Base-by-base conservation (phyloP, 1,140 invertebrate species). In the Trichonephila inaurata region DNA sequence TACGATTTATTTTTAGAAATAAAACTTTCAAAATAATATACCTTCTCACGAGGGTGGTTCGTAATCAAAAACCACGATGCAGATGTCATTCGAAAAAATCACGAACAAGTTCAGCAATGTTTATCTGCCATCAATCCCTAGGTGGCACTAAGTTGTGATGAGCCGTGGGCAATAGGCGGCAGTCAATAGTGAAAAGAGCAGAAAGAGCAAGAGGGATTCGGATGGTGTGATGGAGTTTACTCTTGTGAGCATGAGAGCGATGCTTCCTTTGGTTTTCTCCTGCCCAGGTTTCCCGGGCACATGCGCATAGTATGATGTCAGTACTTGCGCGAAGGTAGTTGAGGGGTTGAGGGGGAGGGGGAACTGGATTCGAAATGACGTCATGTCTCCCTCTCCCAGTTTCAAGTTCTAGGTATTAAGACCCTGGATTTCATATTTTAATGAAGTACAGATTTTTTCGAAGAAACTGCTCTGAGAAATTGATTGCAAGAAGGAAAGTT, bases 231-330 rank as follows among this genome's bases (percentile, higher is more conserved):
- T 44, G 90, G 28, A 58, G 90, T 82, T 40, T 85, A n/a, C 19
- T 83, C 82, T 18, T 51, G 40, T 92, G 81, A 66, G 60, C 21
- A 51, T 33, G 62, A 64, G 90, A 62, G 61, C 16, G 77, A 12
- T 12, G 81, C 21, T 85, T 21, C 62, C 60, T 44, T 24, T 5
- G 81, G 58, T 92, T 92, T 85, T 77, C 60, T 81, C 60, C 21
- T 62, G 18, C 90, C 90, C 90, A 92, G 90, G 90, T 92, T 92
- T 92, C 90, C 90, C 81, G 90, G 90, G 90, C 82, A 85, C 82
- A 92, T 92, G 90, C 90, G 90, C 90, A 18, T 8, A 28, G 28
- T 14, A n/a, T 92, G 90, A 92, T 58, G 90, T 92, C 89, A 92
- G 6, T 24, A 33, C 21, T 16, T 92, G 90, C 90, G 90, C 90